Conservation (phyloP, 2,797 vertebrate species). For the Parotocinclus haroldoi region DNA sequence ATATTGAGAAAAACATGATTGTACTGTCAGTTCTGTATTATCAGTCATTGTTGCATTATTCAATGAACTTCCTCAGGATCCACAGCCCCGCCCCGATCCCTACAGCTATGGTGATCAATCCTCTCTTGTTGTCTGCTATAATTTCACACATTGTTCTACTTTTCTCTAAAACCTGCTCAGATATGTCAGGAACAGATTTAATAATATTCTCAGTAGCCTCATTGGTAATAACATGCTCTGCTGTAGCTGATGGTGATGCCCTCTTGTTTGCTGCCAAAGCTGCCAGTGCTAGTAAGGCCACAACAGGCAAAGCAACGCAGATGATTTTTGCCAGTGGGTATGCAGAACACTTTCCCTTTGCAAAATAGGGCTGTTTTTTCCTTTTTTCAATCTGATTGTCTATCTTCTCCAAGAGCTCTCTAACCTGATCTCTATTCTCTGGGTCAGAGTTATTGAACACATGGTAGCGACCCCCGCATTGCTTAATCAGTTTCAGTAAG, state of each 20-base stretch:
- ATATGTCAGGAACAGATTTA: not conserved
- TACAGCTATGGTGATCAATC: not conserved
- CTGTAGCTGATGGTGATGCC: not conserved
- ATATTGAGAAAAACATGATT: too few species aligned
- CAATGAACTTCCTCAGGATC: not conserved
- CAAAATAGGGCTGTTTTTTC: conserved; percentile 5
- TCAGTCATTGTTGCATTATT: not conserved
- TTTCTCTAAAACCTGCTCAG: not conserved
- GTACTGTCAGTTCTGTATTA: not conserved
- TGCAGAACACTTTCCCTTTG: not conserved
- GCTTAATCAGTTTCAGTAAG: conserved; percentile 14
- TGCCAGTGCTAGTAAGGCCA: not conserved
- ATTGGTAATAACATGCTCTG: not conserved
- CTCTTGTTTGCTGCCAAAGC: not conserved
- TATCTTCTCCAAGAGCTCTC: conserved; percentile 12
- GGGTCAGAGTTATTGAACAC: conserved; percentile 23
- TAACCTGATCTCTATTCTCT: conserved; percentile 24
- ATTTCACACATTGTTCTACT: not conserved
- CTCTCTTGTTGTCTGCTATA: not conserved
- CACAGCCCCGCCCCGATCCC: not conserved
- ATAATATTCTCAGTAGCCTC: not conserved
- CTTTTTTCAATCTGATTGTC: not conserved
- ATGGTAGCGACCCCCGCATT: conserved; percentile 17
- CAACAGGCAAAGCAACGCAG: not conserved
- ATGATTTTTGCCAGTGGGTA: not conserved